Evolutionary conservation across 2,888 invertebrate genomes (phyloP).

Genomic region (Archips xylosteana): DNA sequence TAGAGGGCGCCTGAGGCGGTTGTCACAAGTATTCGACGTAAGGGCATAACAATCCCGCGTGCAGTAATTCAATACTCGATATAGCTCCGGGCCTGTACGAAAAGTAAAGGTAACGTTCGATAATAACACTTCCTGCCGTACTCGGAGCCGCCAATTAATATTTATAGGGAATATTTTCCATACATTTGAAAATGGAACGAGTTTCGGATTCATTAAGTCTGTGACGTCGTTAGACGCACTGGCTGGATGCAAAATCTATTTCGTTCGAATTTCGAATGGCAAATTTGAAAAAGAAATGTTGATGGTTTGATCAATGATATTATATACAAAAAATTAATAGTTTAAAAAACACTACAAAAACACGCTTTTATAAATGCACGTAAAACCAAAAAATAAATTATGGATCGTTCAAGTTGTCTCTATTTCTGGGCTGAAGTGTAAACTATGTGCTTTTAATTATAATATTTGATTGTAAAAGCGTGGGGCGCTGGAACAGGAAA

Average conservation of each 20-base stretch:
- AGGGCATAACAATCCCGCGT: constrained; percentile 51
- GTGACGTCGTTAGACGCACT: not conserved
- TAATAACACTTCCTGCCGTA: constrained; percentile 46
- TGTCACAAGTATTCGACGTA: constrained; percentile 51
- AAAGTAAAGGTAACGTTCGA: constrained; percentile 53
- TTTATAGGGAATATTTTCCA: not conserved
- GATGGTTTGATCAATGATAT: no score
- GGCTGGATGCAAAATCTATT: constrained; percentile 11
- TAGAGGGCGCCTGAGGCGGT: constrained; percentile 65
- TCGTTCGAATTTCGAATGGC: not conserved
- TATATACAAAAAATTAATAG: no score
- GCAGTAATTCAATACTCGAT: constrained; percentile 57
- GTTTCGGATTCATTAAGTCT: not conserved
- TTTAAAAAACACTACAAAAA: no score
- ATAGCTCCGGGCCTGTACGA: constrained; percentile 54
- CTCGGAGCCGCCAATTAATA: not conserved
- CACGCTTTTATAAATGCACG: no score
- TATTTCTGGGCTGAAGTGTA: no score
- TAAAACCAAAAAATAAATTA: no score
- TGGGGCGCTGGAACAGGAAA: no score
- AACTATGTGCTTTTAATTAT: no score
- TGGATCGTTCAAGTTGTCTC: no score
- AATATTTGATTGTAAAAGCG: no score
- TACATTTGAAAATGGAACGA: constrained; percentile 1
- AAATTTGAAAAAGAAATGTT: not conserved